A percentile compares a stretch with the other conserved stretches of the same genome.
These are phyloP conservation scores for Petroica traversi DNA, from an alignment of 2,113 vertebrate species.

Conservation along the genomic window DNA sequence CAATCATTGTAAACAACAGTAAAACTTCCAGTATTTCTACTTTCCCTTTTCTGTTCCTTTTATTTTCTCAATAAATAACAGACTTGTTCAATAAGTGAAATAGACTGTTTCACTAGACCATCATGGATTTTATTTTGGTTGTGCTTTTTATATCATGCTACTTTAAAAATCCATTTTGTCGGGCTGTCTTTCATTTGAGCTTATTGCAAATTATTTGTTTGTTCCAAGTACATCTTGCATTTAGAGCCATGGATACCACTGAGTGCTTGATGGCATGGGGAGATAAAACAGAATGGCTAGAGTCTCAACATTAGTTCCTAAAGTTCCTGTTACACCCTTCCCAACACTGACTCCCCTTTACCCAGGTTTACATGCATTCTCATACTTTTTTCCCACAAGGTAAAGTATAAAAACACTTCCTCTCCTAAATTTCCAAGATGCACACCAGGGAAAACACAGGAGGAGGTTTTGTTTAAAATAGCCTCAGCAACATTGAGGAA, in stretches of 20 bases:
- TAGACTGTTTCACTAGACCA: background rate
- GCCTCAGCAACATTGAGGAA: background rate
- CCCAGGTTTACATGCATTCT: background rate
- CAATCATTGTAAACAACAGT: background rate
- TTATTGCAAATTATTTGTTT: slow-evolving; percentile 17
- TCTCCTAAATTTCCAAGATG: background rate
- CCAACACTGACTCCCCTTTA: background rate
- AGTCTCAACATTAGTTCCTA: background rate
- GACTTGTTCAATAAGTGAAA: background rate
- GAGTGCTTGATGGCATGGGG: background rate
- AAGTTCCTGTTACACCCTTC: background rate
- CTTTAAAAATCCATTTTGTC: background rate
- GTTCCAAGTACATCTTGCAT: background rate
- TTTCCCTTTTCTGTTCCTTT: background rate
- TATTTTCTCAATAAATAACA: background rate
- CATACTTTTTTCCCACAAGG: background rate
- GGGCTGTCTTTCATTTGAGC: background rate
- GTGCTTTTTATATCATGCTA: background rate
- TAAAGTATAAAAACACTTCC: background rate
- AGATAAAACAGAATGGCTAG: background rate
- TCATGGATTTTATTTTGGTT: background rate
- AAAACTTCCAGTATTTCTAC: background rate
- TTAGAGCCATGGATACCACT: background rate
- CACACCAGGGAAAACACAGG: background rate
- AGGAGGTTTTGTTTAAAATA: slow-evolving; percentile 2